A percentile compares a stretch with the other conserved stretches of the same genome.
Evolutionary conservation across 1,140 invertebrate species (phyloP).

Genomic region (Drosophila miranda): DNA sequence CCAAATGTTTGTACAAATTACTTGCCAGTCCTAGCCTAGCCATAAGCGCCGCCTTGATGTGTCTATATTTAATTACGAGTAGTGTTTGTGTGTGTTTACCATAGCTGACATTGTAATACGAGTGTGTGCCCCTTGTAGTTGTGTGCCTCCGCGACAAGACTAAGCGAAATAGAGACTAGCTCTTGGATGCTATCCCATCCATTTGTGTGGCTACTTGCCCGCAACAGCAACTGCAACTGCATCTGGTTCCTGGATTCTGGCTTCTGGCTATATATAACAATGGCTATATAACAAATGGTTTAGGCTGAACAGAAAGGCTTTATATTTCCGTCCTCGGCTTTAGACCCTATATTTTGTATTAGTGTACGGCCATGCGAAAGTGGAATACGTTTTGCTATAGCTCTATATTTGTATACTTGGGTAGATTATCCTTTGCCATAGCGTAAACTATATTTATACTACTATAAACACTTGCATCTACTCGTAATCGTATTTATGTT

Average conservation of each 20-base stretch:
- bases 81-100: slow-evolving; percentile 32
- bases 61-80: slow-evolving; percentile 10
- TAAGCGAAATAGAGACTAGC: slow-evolving; percentile 47
- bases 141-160: slow-evolving; percentile 46
- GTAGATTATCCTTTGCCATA: slow-evolving; percentile 60
- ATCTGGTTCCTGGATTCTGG: slow-evolving; percentile 34
- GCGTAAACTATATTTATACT: slow-evolving; percentile 32
- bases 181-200: slow-evolving; percentile 24
- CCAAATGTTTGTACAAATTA: slow-evolving; percentile 30
- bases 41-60: slow-evolving; percentile 47
- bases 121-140: slow-evolving; percentile 5
- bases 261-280: no score
- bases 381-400: slow-evolving; percentile 46
- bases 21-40: slow-evolving; percentile 21
- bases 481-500: slow-evolving; percentile 15
- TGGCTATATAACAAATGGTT: slow-evolving; percentile 3
- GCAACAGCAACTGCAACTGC: slow-evolving; percentile 19
- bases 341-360: slow-evolving; percentile 16
- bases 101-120: slow-evolving; percentile 9
- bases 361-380: slow-evolving; percentile 23
- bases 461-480: slow-evolving; percentile 4
- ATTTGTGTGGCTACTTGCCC: slow-evolving; percentile 15
- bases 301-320: slow-evolving; percentile 39
- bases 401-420: slow-evolving; percentile 36
- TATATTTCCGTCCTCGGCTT: slow-evolving; percentile 66